Evolutionary conservation across 2,888 invertebrate genomes (phyloP).

Genomic region (Tetheella fluctuosa): DNA sequence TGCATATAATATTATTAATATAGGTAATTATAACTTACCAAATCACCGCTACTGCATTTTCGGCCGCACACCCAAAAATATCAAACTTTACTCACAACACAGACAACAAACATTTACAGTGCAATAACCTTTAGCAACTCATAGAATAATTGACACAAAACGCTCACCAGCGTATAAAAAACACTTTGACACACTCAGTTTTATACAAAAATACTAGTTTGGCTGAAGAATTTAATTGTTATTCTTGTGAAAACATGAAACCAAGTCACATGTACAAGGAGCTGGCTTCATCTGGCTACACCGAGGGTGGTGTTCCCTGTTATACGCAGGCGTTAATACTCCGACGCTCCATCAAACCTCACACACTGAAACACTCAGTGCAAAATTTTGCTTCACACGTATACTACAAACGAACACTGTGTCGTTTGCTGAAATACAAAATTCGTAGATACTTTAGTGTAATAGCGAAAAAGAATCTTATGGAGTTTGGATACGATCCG

Average conservation of each 20-base stretch:
- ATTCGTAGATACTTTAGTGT: background rate
- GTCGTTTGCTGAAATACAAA: slow-evolving; percentile 15
- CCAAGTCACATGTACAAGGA: slow-evolving; percentile 23
- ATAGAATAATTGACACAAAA: background rate
- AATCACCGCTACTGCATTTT: slow-evolving; percentile 6
- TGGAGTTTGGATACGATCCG: background rate
- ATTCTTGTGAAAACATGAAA: slow-evolving; percentile 16
- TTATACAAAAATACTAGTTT: slow-evolving; percentile 33
- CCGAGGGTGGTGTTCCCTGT: slow-evolving; percentile 19
- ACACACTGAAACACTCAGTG: slow-evolving; percentile 27
- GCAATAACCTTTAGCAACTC: background rate
- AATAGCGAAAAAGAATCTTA: background rate
- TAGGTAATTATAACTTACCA: too few species aligned
- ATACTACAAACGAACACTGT: slow-evolving; percentile 27
- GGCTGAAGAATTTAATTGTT: slow-evolving; percentile 14
- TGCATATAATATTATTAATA: too few species aligned
- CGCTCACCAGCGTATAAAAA: background rate
- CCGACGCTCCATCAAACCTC: slow-evolving; percentile 18
- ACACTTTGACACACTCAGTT: slow-evolving; percentile 10
- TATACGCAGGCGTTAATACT: slow-evolving; percentile 34
- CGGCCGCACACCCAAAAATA: slow-evolving; percentile 7
- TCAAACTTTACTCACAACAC: background rate
- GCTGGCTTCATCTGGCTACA: slow-evolving; percentile 32
- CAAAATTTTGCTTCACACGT: slow-evolving; percentile 22
- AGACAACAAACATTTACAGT: background rate